phyloP scores from a whole-genome alignment of 2,888 invertebrate genomes.

The Thera obeliscata region DNA sequence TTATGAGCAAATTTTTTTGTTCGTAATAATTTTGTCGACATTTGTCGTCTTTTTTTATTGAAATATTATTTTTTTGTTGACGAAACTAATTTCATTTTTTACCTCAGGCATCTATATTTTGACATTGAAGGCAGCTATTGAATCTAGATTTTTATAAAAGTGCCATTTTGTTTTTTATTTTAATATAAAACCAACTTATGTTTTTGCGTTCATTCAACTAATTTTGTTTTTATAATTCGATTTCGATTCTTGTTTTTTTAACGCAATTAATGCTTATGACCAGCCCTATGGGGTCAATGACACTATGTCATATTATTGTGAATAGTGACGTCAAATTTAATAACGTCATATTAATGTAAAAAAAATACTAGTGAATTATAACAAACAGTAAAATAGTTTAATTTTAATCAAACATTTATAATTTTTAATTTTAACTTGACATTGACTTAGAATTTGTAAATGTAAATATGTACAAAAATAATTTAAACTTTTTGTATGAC shows the following conservation, averaged over 20 bases:
- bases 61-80: too few relatives aligned
- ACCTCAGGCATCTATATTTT: not conserved
- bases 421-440: slow-evolving; percentile 21
- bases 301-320: not conserved
- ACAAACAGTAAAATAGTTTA: not conserved
- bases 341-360: not conserved
- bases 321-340: not conserved
- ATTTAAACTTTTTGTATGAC: slow-evolving; percentile 68
- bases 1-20: not conserved
- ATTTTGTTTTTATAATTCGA: not conserved
- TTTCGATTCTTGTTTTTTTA: slow-evolving; percentile 1
- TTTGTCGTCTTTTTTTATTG: not conserved
- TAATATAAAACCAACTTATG: slow-evolving; percentile 5
- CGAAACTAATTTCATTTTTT: not conserved
- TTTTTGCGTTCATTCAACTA: not conserved
- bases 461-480: slow-evolving; percentile 77
- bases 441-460: slow-evolving; percentile 35
- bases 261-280: not conserved
- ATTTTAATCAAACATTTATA: slow-evolving; percentile 4
- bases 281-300: not conserved
- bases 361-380: slow-evolving; percentile 13
- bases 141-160: slow-evolving; percentile 21
- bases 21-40: not conserved
- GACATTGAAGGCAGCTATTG: not conserved
- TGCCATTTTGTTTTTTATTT: slow-evolving; percentile 28